Evolutionary conservation across 2,888 invertebrate species (phyloP).

Genomic region (Odontocolon sp.): DNA sequence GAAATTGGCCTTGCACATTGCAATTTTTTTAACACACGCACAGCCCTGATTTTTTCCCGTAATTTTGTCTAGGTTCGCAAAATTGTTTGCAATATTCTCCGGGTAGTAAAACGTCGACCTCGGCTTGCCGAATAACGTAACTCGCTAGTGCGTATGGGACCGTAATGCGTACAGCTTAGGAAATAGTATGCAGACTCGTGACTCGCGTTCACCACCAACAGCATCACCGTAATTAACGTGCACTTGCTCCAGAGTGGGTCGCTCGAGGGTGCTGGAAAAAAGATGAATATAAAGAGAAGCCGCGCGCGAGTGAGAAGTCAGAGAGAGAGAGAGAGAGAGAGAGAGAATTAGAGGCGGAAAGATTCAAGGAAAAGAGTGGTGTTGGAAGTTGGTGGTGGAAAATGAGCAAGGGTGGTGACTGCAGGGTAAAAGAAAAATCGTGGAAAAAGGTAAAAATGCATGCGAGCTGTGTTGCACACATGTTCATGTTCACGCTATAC

Average conservation of each 20-base stretch:
- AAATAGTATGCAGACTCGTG: slow-evolving; percentile 20
- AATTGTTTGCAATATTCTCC: slow-evolving; percentile 6
- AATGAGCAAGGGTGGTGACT: slow-evolving; percentile 12
- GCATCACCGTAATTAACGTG: slow-evolving; percentile 45
- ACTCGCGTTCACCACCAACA: slow-evolving; percentile 27
- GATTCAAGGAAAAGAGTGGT: slow-evolving; percentile 35
- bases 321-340: slow-evolving; percentile 24
- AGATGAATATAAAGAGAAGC: slow-evolving; percentile 40
- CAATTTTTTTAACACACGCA: background rate
- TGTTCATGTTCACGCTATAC: background rate
- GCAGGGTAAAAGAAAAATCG: slow-evolving; percentile 28
- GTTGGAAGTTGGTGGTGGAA: background rate
- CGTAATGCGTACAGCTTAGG: slow-evolving; percentile 9
- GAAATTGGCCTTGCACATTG: background rate
- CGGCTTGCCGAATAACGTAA: background rate
- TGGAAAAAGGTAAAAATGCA: slow-evolving; percentile 23
- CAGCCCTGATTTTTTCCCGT: background rate
- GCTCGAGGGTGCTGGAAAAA: slow-evolving; percentile 34
- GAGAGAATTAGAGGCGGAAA: slow-evolving; percentile 19
- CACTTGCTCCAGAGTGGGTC: slow-evolving; percentile 23
- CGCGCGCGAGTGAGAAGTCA: too few relatives aligned
- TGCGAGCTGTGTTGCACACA: background rate
- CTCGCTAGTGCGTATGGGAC: background rate
- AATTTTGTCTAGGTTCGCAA: background rate
- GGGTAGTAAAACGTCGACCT: slow-evolving; percentile 9